These are phyloP conservation scores for Drosophila silvestris DNA, from an alignment of 2,888 invertebrate genomes.

Conservation along the genomic window DNA sequence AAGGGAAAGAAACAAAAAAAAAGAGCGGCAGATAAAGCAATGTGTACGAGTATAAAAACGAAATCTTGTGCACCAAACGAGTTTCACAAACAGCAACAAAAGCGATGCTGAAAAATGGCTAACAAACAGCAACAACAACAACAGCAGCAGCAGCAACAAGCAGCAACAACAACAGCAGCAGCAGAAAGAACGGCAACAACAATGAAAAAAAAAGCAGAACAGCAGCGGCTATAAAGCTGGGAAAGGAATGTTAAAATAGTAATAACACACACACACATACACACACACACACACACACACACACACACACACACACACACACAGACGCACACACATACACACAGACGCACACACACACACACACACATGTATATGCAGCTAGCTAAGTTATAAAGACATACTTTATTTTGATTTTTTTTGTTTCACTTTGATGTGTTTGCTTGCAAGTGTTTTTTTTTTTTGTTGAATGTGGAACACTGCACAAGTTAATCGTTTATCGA, in stretches of 20 bases:
- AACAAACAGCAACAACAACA: slow-evolving; percentile 30
- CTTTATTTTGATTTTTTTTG: neutral
- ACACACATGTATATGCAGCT: neutral
- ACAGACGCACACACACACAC: neutral
- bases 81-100: slow-evolving; percentile 60
- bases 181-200: slow-evolving; percentile 3
- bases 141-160: slow-evolving; percentile 20
- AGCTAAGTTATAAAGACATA: neutral
- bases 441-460: neutral
- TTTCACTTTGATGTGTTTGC: neutral
- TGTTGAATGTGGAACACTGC: neutral
- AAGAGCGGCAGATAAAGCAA: slow-evolving; percentile 60
- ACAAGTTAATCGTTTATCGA: slow-evolving; percentile 2
- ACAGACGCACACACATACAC: neutral
- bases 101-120: slow-evolving; percentile 50
- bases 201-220: slow-evolving; percentile 5
- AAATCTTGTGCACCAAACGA: slow-evolving; percentile 68
- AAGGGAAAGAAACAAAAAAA: slow-evolving; percentile 1
- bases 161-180: slow-evolving; percentile 13
- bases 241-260: slow-evolving; percentile 43
- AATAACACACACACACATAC: slow-evolving; percentile 11
- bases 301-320: neutral
- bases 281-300: neutral
- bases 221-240: slow-evolving; percentile 33
- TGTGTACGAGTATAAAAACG: slow-evolving; percentile 50